Conservation (phyloP, 2,113 vertebrate genomes). For the Petrocephalus microphthalmus region DNA sequence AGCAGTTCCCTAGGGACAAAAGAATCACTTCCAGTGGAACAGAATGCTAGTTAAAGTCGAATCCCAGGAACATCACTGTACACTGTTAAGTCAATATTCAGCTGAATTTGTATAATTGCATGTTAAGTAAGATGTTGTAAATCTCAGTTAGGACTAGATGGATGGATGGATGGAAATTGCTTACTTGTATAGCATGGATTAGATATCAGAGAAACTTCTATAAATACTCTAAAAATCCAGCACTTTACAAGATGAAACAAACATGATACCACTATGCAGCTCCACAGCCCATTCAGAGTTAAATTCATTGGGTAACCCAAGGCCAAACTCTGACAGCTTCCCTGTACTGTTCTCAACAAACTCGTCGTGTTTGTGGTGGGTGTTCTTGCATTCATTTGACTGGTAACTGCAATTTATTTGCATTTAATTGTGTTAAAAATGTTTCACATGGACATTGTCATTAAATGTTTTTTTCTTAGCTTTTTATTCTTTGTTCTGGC, state of each 20-base stretch:
- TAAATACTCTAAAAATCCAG: background rate
- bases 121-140: background rate
- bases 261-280: background rate
- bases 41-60: background rate
- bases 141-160: background rate
- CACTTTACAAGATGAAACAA: background rate
- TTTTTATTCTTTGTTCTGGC: background rate
- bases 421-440: background rate
- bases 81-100: background rate
- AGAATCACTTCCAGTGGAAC: background rate
- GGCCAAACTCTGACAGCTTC: background rate
- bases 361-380: constrained; percentile 3
- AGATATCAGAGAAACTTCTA: background rate
- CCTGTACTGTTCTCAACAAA: background rate
- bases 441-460: background rate
- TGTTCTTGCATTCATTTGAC: constrained; percentile 11
- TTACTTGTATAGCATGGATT: background rate
- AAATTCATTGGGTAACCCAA: constrained; percentile 6
- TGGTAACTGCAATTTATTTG: background rate
- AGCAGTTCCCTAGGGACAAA: background rate
- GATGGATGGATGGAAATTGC: background rate
- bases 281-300: background rate
- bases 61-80: background rate
- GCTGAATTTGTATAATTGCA: background rate
- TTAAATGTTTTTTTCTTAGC: background rate